Evolutionary conservation across 2,113 vertebrate species (phyloP), one percentile per base, ranked within the genome.

Genomic region (Galeopterus variegatus): DNA sequence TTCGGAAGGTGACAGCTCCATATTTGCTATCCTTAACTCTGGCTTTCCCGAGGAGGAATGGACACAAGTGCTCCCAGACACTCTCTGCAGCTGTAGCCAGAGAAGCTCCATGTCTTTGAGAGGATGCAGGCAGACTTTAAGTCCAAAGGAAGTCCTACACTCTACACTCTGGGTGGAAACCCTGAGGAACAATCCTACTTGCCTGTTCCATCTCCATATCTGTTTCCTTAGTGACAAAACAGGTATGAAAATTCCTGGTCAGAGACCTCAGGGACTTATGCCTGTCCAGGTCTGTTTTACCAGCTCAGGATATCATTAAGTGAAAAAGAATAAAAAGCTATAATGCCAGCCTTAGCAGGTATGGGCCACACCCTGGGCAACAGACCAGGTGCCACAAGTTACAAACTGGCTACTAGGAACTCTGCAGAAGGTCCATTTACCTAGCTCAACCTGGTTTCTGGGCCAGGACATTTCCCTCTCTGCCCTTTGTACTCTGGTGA

Each of bases 191-290:
- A 41, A 13, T 56, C 77, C 88, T 77, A 0, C 41, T 88, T 92
- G 69, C 33, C 77, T 54, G 52, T 85, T 89, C 18, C 26, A 19
- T 69, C 52, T 60, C 58, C 48, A 1, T 26, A 70, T 70, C 50
- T 62, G 14, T 88, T 77, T 96, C 85, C 56, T 88, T 77, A 58
- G 76, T 64, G 7, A 72, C 52, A 69, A 90, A 90, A 64, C 14
- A 75, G 33, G 28, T 54, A 54, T 90, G 24, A 89, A n/a, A 93
- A 90, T 72, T 83, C 48, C 88, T 77, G n/a, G 62, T 85, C 52
- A n/a, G 50, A 92, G 50, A 80, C 76, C 82, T 93, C 82, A 13
- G 77, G 18, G 19, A 23, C 64, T 77, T 50, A 12, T 4, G 15
- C 72, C 54, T 81, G 9, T 52, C 64, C 36, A 41, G 50, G 52